phyloP scores from a whole-genome alignment of 2,888 invertebrate species.

The Bellardia bayeri region DNA sequence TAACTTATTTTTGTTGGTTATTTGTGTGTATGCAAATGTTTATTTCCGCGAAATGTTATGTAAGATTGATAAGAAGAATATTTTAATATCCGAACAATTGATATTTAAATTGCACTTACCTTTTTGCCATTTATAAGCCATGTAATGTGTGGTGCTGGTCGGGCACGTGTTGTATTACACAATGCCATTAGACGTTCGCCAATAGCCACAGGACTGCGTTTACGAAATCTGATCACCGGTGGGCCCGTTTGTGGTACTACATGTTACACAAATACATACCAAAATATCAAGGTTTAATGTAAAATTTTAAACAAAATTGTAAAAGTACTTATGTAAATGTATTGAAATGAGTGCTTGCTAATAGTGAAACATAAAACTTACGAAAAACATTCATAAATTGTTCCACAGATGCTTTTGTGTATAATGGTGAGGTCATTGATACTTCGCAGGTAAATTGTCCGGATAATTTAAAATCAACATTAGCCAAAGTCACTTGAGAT shows the following conservation, averaged over 20 bases:
- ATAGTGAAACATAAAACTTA: constrained; percentile 84
- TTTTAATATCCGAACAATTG: not conserved
- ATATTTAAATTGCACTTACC: constrained; percentile 84
- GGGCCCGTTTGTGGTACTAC: constrained; percentile 87
- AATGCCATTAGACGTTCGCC: constrained; percentile 89
- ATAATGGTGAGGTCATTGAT: constrained; percentile 92
- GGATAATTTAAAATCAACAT: constrained; percentile 90
- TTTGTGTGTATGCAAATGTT: not conserved
- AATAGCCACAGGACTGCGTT: constrained; percentile 85
- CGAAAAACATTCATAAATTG: constrained; percentile 92
- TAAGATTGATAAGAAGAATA: not conserved
- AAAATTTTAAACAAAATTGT: not conserved
- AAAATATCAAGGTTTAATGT: not conserved
- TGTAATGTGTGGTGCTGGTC: constrained; percentile 89
- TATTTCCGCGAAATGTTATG: not conserved
- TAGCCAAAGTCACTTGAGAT: constrained; percentile 86
- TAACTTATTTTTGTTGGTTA: not conserved
- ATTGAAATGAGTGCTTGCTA: not conserved
- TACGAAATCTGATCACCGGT: constrained; percentile 88
- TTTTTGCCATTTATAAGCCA: constrained; percentile 90
- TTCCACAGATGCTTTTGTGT: constrained; percentile 91
- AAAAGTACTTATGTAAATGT: not conserved
- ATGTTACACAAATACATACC: not conserved
- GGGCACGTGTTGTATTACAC: constrained; percentile 88
- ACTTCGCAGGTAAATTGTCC: constrained; percentile 93